phyloP scores from a whole-genome alignment of 2,113 vertebrate genomes.

The Aegithalos caudatus region DNA sequence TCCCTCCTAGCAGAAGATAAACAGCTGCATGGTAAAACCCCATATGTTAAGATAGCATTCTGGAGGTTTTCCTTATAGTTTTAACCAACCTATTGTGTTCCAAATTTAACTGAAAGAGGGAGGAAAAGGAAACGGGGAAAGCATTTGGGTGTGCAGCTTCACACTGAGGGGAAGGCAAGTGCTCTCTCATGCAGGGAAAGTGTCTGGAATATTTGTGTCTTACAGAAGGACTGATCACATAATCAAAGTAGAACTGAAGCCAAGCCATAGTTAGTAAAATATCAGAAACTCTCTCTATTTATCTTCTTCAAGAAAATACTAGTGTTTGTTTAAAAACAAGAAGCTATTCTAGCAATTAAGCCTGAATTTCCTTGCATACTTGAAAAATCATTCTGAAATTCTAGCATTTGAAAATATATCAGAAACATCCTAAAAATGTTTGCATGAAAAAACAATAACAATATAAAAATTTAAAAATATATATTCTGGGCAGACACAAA shows the following conservation, averaged over 20 bases:
- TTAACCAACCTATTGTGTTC: conserved; percentile 27
- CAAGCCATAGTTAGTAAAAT: conserved; percentile 4
- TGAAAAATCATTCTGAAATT: neutral
- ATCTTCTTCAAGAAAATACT: neutral
- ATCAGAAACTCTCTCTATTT: neutral
- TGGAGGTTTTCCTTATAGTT: neutral
- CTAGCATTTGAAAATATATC: neutral
- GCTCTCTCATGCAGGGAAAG: neutral
- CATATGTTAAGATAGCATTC: neutral
- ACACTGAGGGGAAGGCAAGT: neutral
- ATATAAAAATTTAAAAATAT: neutral
- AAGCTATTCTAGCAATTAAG: neutral
- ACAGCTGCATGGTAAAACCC: conserved; percentile 18
- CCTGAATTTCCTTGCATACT: neutral
- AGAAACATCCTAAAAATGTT: neutral
- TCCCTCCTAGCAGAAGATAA: conserved; percentile 40
- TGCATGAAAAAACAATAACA: neutral
- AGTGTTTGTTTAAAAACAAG: neutral
- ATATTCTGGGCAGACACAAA: neutral
- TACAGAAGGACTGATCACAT: neutral
- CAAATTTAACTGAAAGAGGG: conserved; percentile 1
- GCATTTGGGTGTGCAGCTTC: neutral
- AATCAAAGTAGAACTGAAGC: neutral
- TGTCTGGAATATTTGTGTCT: neutral
- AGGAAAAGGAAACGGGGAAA: conserved; percentile 40